Evolutionary conservation across 2,888 invertebrate genomes (phyloP), one percentile per base, ranked within the genome.

Genomic region (Hypselothyrea guttata): DNA sequence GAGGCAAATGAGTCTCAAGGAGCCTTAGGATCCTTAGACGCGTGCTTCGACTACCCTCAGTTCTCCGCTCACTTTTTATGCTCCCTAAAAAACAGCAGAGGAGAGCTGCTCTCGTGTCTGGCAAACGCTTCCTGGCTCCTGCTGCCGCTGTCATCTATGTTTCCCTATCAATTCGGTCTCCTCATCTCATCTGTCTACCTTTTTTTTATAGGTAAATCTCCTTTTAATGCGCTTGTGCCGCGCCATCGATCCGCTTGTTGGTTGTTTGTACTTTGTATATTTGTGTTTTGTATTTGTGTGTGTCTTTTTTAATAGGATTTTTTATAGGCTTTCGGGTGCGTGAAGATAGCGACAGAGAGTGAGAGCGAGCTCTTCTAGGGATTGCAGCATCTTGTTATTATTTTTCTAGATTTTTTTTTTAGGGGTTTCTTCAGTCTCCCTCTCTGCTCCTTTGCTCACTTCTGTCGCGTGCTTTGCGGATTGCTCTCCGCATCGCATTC

Each of bases 271-370:
- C 63, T 60, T 41, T 41, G 30, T 64, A 13, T 49, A 62, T 49
- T 63, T 53, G 35, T 63, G 37, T 62, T 64, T 57, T 48, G 55
- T 56, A 61, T 64, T 71, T 59, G 37, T 38, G 61, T 71, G 67
- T 73, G 65, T 72, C 54, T 67, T 76, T 77, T 83, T 84, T 78
- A 84, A 85, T 84, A 78, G 81, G 85, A 85, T 84, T 84, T 85
- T 85, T 75, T 78, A 75, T 83, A 71, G 70, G 66, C 68, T 71
- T 68, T 13, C 12, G 12, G n/a, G n/a, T n/a, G n/a, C 9, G n/a
- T 7, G n/a, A 34, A 37, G 42, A 40, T n/a, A n/a, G n/a, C n/a
- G n/a, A 47, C 53, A n/a, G n/a, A n/a, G 30, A 30, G 30, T 7
- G n/a, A 1, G 30, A 7, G 4, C 3, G 2, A 30, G 3, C 56